A percentile compares a stretch with the other conserved stretches of the same genome.
phyloP scores from a whole-genome alignment of 2,888 invertebrate species.

The Hemaris fuciformis region DNA sequence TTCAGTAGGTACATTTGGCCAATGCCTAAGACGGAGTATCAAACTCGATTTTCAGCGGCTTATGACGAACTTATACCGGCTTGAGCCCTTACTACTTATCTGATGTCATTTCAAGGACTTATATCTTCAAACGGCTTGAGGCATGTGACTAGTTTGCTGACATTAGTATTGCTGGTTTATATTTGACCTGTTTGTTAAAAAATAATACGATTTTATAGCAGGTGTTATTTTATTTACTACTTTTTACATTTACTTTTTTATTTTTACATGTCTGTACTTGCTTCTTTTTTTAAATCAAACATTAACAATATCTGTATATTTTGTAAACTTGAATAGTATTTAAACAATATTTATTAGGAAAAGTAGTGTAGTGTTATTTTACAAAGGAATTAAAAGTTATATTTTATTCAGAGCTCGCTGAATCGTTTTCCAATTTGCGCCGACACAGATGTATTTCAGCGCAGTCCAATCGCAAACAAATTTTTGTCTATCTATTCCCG shows the following conservation, averaged over 20 bases:
- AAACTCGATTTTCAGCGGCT: constrained; percentile 3
- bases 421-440: neutral
- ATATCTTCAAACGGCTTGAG: neutral
- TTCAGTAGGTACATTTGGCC: neutral
- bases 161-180: neutral
- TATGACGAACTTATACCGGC: constrained; percentile 2
- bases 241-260: too few relatives aligned
- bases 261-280: too few relatives aligned
- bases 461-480: neutral
- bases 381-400: too few relatives aligned
- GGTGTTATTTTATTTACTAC: too few relatives aligned
- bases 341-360: too few relatives aligned
- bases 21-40: neutral
- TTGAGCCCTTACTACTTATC: constrained; percentile 4
- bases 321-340: too few relatives aligned
- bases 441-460: constrained; percentile 3
- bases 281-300: too few relatives aligned
- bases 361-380: too few relatives aligned
- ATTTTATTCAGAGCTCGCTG: neutral
- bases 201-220: too few relatives aligned
- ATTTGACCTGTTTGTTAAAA: neutral
- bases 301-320: too few relatives aligned
- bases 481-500: neutral
- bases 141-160: neutral
- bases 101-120: constrained; percentile 1